Conservation (phyloP, 2,113 vertebrate species). For the Scomber colias region DNA sequence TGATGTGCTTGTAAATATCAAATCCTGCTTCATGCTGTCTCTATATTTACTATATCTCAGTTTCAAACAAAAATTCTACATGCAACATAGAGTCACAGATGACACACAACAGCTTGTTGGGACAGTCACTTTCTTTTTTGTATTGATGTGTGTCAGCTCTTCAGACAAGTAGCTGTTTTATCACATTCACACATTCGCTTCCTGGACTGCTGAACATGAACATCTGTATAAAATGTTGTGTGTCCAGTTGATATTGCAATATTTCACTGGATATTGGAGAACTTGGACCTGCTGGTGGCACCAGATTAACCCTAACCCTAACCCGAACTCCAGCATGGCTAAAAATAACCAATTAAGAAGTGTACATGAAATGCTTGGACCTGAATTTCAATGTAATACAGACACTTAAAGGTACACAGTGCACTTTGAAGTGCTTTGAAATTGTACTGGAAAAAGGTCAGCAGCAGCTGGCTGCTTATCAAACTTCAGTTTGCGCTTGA, state of each 20-base stretch:
- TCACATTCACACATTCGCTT: no score
- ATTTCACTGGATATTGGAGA: background rate
- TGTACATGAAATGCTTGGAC: no score
- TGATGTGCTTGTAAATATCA: background rate
- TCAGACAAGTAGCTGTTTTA: background rate
- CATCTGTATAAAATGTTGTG: no score
- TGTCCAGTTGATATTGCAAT: background rate
- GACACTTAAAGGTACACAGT: no score
- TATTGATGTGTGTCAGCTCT: background rate
- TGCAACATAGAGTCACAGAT: background rate
- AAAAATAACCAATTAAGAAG: no score
- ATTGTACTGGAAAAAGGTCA: no score
- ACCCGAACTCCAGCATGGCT: no score
- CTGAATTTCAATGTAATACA: no score
- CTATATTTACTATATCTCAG: background rate
- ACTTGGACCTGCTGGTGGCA: background rate
- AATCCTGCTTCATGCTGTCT: background rate
- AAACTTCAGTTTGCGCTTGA: no score
- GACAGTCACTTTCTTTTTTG: no score
- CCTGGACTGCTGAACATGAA: background rate
- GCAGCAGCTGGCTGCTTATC: no score
- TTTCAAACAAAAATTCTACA: background rate
- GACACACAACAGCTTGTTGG: background rate
- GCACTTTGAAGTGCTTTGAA: no score
- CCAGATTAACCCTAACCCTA: background rate